Percentiles rank a stretch among this genome's conserved stretches.
phyloP scores from a whole-genome alignment of 2,113 vertebrate species.

The Vulpes vulpes region DNA sequence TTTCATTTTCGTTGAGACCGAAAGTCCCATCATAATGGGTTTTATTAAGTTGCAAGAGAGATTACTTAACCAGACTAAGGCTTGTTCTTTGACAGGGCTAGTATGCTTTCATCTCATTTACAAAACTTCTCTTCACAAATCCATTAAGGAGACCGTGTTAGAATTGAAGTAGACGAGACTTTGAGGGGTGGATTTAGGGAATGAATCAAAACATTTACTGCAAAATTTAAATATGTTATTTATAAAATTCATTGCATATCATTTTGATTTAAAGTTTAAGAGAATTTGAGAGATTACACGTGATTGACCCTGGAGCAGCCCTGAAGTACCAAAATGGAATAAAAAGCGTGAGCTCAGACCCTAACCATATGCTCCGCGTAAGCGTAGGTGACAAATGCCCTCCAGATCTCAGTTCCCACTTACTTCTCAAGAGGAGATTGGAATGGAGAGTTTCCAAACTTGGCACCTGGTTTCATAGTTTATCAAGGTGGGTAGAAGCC shows the following conservation, averaged over 20 bases:
- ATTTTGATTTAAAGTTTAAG: neutral
- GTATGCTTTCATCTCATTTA: neutral
- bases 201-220: neutral
- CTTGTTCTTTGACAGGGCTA: neutral
- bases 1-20: neutral
- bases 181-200: neutral
- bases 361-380: neutral
- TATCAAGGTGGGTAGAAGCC: accelerated
- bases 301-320: neutral
- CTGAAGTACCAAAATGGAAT: neutral
- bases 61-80: neutral
- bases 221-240: neutral
- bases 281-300: neutral
- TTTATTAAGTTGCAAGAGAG: conserved; percentile 30
- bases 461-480: neutral
- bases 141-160: neutral
- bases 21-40: neutral
- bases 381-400: accelerated
- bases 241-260: neutral
- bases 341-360: neutral
- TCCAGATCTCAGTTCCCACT: neutral
- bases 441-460: neutral
- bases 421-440: neutral
- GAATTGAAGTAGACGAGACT: neutral
- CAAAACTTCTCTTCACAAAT: neutral